Conservation (phyloP, 2,888 invertebrate species). For the Drosophila borealis region DNA sequence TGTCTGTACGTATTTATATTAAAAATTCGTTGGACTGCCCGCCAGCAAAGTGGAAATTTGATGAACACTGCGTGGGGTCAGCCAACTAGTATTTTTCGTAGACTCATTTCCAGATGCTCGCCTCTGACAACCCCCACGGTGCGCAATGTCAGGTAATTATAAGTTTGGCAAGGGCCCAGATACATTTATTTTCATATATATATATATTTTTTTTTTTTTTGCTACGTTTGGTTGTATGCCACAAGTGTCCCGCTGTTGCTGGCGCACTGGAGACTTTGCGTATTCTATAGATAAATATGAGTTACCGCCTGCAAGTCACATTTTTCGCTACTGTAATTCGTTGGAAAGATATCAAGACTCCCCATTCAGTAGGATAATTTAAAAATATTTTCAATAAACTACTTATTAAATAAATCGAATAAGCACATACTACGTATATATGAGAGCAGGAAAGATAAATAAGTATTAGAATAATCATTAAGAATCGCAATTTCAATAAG, state of each 20-base stretch:
- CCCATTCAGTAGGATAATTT: too few relatives aligned
- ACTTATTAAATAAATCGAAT: too few relatives aligned
- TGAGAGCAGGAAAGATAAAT: too few relatives aligned
- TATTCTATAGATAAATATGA: constrained; percentile 16
- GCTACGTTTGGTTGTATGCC: constrained; percentile 1
- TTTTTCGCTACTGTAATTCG: constrained; percentile 3
- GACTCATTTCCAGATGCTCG: constrained; percentile 45
- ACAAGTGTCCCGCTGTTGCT: constrained; percentile 39
- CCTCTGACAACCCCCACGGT: constrained; percentile 32
- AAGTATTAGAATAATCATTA: too few relatives aligned
- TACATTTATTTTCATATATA: constrained; percentile 16
- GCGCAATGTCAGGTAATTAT: constrained; percentile 61
- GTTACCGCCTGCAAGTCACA: constrained; percentile 3
- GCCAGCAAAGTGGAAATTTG: constrained; percentile 44
- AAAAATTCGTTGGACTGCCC: constrained; percentile 29
- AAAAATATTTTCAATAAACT: too few relatives aligned
- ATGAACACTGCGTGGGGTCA: constrained; percentile 56
- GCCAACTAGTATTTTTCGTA: constrained; percentile 26
- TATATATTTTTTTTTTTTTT: constrained; percentile 11
- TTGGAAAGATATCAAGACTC: neutral
- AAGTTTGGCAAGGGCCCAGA: constrained; percentile 61
- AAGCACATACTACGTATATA: too few relatives aligned
- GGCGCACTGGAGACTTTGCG: constrained; percentile 17
- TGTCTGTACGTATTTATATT: neutral
- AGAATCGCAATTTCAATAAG: too few relatives aligned